phyloP scores from a whole-genome alignment of 2,113 vertebrate species.

The Lamprotornis superbus region DNA sequence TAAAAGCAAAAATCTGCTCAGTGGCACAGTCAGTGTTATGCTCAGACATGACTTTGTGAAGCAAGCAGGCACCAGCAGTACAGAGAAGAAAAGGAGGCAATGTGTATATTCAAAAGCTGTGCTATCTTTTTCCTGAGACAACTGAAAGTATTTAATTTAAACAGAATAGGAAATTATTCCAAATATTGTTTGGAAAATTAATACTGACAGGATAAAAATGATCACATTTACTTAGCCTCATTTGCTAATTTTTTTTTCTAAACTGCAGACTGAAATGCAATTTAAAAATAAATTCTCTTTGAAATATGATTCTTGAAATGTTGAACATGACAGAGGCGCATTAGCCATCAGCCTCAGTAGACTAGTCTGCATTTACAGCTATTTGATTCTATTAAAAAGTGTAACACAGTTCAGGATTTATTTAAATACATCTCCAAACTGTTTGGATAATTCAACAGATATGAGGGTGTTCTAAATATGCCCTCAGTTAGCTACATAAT shows the following conservation, averaged over 20 bases:
- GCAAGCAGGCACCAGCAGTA: background rate
- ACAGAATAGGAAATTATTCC: slow-evolving; percentile 16
- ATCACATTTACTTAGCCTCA: background rate
- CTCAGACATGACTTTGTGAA: background rate
- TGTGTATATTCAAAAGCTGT: background rate
- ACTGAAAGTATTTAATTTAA: slow-evolving; percentile 12
- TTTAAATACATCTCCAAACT: background rate
- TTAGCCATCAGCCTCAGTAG: background rate
- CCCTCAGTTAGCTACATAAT: background rate
- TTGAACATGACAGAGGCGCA: slow-evolving; percentile 22
- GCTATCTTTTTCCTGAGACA: background rate
- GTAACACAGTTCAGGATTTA: background rate
- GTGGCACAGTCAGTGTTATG: background rate
- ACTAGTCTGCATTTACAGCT: slow-evolving; percentile 7
- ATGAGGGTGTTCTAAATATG: background rate
- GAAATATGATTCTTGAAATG: slow-evolving; percentile 37
- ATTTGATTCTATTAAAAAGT: background rate
- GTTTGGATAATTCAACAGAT: background rate
- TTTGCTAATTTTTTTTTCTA: background rate
- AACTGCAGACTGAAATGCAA: slow-evolving; percentile 27
- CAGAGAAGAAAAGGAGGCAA: background rate
- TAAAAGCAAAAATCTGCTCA: background rate
- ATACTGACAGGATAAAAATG: slow-evolving; percentile 20
- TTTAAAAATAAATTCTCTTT: slow-evolving; percentile 43
- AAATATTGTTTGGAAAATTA: slow-evolving; percentile 41